Base-by-base conservation (phyloP, 2,888 invertebrate species). In the Embidobia sp. region DNA sequence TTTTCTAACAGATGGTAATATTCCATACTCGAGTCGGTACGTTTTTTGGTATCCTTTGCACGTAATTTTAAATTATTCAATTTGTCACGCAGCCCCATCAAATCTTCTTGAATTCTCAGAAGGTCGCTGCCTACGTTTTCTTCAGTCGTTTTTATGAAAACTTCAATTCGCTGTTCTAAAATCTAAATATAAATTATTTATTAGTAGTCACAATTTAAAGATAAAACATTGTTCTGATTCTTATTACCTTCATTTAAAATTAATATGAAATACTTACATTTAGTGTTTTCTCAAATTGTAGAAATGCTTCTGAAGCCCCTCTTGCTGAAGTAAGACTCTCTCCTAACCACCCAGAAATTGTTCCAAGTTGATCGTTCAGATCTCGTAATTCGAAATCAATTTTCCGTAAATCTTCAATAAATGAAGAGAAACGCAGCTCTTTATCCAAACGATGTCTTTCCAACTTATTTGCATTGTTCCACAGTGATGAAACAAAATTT, bases 271-370 rank as follows among this genome's bases (percentile, higher is more conserved):
- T 11, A 64, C 49, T 46, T 90, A 95, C 95, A 91, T 94, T 92
- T 79, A 95, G 93, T 55, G 94, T 95, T 88, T 93, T 93, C 90
- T 96, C 95, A 87, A 96, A 95, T 83, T 94, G 93, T 76, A 92
- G 91, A 86, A 95, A 96, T 26, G 94, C 93, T 79, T 92, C 90
- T 3, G 94, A 93, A 40, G 94, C 93, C 55, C 94, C 92, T 87
- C 93, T 93, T 4, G 94, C 94, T 29, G 93, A 92, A 4, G 92
- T 91, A 79, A 94, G 90, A 79, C 94, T 94, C 85, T 95, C 95
- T 22, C 94, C 94, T 8, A 84, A 53, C 83, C 82, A 81, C 11
- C 81, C 76, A 18, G 83, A 83, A 2, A 85, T 83, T 0, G 78
- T 82, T 49, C 74, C 84, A 59, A 86, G 49, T 18, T 88, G 88